A percentile compares a stretch with the other conserved stretches of the same genome.
These are phyloP conservation scores for Muschampia plurimacula DNA, from an alignment of 2,888 invertebrate genomes.

Conservation along the genomic window DNA sequence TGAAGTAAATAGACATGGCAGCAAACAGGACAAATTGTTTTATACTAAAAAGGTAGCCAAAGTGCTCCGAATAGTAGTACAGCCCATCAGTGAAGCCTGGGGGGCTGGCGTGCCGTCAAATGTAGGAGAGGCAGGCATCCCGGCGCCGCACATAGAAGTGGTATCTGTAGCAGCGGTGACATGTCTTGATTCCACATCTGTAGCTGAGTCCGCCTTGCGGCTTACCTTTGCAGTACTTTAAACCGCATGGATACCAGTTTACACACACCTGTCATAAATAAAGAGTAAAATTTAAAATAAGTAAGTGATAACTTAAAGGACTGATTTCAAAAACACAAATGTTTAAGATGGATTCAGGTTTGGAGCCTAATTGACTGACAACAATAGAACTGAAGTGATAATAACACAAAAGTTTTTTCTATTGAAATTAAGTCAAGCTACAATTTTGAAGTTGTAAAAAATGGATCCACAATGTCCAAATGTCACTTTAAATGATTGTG, in stretches of 20 bases:
- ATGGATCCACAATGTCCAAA: too few species aligned
- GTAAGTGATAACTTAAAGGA: too few species aligned
- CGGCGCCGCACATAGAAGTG: conserved; percentile 94
- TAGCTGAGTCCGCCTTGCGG: conserved; percentile 89
- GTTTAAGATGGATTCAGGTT: too few species aligned
- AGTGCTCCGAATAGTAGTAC: conserved; percentile 50
- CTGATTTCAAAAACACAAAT: too few species aligned
- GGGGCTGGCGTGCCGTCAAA: conserved; percentile 67
- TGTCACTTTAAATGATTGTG: too few species aligned
- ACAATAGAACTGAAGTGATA: too few species aligned
- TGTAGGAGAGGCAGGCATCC: conserved; percentile 78
- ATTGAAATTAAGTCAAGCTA: too few species aligned
- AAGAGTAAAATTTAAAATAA: not conserved
- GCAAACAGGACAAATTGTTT: conserved; percentile 20
- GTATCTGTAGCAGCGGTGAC: conserved; percentile 95
- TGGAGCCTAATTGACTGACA: too few species aligned
- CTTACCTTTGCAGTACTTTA: conserved; percentile 97
- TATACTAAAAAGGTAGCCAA: conserved; percentile 46
- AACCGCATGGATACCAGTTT: conserved; percentile 98
- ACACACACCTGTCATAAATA: conserved; percentile 86
- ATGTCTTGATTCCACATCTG: conserved; percentile 98
- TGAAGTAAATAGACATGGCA: conserved; percentile 39
- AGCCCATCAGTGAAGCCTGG: conserved; percentile 48
- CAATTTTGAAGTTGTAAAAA: too few species aligned
- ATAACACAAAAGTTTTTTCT: too few species aligned